Percentiles rank a stretch among this genome's conserved stretches.
Evolutionary conservation across 2,888 invertebrate species (phyloP).

Genomic region (Saturnia japonica): DNA sequence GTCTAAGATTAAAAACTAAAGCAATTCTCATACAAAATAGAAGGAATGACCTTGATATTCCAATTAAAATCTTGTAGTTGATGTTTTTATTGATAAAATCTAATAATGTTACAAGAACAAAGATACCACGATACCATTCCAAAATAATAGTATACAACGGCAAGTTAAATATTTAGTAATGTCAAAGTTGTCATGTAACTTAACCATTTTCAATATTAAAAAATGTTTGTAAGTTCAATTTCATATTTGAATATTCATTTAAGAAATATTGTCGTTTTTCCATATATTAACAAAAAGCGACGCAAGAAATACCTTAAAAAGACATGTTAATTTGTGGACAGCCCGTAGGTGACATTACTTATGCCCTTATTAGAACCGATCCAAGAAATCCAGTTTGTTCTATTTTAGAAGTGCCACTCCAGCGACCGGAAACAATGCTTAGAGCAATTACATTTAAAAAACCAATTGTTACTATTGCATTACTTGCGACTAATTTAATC

Average conservation of each 20-base stretch:
- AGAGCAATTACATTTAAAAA: background rate
- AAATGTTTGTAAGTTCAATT: slow-evolving; percentile 25
- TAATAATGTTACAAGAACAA: background rate
- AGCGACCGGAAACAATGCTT: slow-evolving; percentile 8
- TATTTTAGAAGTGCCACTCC: slow-evolving; percentile 21
- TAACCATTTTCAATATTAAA: background rate
- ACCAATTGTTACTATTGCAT: slow-evolving; percentile 3
- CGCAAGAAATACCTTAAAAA: slow-evolving; percentile 30
- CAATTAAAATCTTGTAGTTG: background rate
- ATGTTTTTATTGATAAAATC: background rate
- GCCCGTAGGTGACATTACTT: slow-evolving; percentile 40
- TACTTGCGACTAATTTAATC: background rate
- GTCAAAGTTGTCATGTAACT: background rate
- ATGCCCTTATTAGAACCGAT: slow-evolving; percentile 41
- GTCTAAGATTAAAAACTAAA: background rate
- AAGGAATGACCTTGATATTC: background rate
- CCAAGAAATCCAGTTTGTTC: slow-evolving; percentile 38
- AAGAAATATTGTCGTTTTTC: slow-evolving; percentile 16
- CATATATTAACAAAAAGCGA: background rate
- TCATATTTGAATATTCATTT: slow-evolving; percentile 31
- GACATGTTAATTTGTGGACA: slow-evolving; percentile 45
- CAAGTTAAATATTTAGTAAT: slow-evolving; percentile 19
- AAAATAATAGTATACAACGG: background rate
- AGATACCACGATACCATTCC: background rate
- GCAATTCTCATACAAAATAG: background rate